Percentiles rank a stretch among this genome's conserved stretches.
These are phyloP conservation scores for Parasteatoda tepidariorum DNA, from an alignment of 1,140 invertebrate species.

Conservation along the genomic window DNA sequence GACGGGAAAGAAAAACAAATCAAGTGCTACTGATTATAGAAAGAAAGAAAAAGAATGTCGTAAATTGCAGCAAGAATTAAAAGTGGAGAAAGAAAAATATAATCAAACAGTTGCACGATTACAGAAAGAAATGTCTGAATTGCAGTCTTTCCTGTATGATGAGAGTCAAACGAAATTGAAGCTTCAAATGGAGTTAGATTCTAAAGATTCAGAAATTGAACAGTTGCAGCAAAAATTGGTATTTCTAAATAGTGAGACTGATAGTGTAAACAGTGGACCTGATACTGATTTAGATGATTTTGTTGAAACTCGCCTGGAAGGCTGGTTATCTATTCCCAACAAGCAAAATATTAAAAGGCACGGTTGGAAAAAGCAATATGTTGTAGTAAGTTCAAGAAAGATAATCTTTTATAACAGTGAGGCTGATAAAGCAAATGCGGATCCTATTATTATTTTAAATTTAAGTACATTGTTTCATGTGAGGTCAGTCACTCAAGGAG, in stretches of 20 bases:
- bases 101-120: slow-evolving; percentile 85
- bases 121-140: slow-evolving; percentile 87
- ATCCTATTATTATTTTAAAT: slow-evolving; percentile 94
- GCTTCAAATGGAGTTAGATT: slow-evolving; percentile 94
- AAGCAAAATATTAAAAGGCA: slow-evolving; percentile 95
- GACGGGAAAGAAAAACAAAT: slow-evolving; percentile 72
- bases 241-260: slow-evolving; percentile 85
- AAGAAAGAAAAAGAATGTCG: slow-evolving; percentile 96
- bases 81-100: slow-evolving; percentile 92
- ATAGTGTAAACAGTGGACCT: slow-evolving; percentile 88
- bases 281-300: slow-evolving; percentile 80
- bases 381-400: slow-evolving; percentile 95
- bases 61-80: slow-evolving; percentile 95
- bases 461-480: slow-evolving; percentile 99
- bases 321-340: slow-evolving; percentile 94
- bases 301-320: slow-evolving; percentile 85
- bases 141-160: slow-evolving; percentile 77
- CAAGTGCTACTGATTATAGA: slow-evolving; percentile 78
- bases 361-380: slow-evolving; percentile 97
- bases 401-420: slow-evolving; percentile 98
- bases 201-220: slow-evolving; percentile 96
- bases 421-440: slow-evolving; percentile 92
- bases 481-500: slow-evolving; percentile 96
- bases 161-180: slow-evolving; percentile 79
- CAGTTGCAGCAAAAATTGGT: slow-evolving; percentile 82